Base-by-base conservation (phyloP, 2,888 invertebrate species). In the Cetonia aurata region DNA sequence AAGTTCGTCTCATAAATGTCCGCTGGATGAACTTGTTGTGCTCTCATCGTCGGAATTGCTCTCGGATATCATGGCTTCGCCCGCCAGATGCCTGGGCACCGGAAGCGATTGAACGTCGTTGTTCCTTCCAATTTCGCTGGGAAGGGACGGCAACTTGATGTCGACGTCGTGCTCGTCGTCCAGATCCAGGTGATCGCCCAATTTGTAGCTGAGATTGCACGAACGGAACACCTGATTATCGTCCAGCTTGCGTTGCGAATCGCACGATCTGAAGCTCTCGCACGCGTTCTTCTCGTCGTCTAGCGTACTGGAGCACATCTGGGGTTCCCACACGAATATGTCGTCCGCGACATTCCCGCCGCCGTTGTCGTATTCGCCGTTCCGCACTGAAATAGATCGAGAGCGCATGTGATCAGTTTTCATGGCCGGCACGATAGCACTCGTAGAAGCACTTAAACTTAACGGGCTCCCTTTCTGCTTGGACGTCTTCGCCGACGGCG, bases 21-120 rank as follows among this genome's bases (percentile, higher is more conserved):
- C 72, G 25, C 80, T 80, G 44, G 87, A 87, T 6, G 86, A 86
- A 72, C 83, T 83, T 50, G 87, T 82, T 69, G 83, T 87, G 75
- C 86, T 87, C 77, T 88, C 88, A 75, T 88, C 88, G 77, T 89
- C 89, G 0, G 88, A 88, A 75, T 88, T 88, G 71, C 87, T 87
- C 71, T 88, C 90, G n/a, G 90, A 90, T 41, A 90, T 88, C 88
- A 90, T 90, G 53, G 90, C 90, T 80, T 91, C 91, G 6, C 90
- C 90, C 48, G 91, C 91, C 72, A 91, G 88, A 78, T 90, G 90
- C 80, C 91, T 90, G 13, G 90, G 90, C 56, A 80, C 80, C 2
- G 84, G 84, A 71, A 83, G 71, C 56, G 83, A 77, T 71, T 79
- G 78, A 69, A 76, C 76, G 31, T 77, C 79, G 65, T 79, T 78